Percentiles rank a stretch among this genome's conserved stretches.
phyloP scores from a whole-genome alignment of 2,797 vertebrate genomes.

The Hippopotamyrus pictus region DNA sequence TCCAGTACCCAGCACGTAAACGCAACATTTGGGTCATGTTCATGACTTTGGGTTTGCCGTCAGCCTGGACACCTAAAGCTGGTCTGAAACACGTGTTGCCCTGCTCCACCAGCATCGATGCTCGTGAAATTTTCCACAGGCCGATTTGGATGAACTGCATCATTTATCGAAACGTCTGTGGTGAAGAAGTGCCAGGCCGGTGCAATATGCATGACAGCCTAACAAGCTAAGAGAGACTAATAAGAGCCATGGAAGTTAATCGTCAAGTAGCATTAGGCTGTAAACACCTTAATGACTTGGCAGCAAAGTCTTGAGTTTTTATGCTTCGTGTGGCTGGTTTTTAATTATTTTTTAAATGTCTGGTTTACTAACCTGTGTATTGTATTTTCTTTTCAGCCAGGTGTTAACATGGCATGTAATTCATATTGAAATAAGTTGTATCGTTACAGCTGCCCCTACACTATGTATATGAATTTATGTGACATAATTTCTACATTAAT shows the following conservation, averaged over 20 bases:
- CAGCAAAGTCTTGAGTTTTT: neutral
- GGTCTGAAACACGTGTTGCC: neutral
- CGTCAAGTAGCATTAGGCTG: neutral
- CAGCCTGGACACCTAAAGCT: neutral
- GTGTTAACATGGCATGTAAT: neutral
- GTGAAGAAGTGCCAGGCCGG: neutral
- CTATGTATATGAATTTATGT: neutral
- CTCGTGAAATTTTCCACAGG: neutral
- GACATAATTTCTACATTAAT: neutral
- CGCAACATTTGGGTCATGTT: neutral
- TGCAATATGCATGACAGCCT: neutral
- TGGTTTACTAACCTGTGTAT: neutral
- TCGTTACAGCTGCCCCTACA: neutral
- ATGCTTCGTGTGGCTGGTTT: neutral
- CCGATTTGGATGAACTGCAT: neutral
- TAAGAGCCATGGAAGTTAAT: neutral
- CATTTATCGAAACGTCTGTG: neutral
- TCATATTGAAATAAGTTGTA: neutral
- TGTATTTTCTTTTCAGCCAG: neutral
- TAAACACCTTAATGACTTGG: neutral
- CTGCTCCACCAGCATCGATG: neutral
- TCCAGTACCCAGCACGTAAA: neutral
- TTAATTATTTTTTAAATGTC: neutral
- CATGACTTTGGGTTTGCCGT: neutral
- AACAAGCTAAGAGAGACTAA: neutral